phyloP scores from a whole-genome alignment of 2,113 vertebrate genomes.

The Etheostoma spectabile region DNA sequence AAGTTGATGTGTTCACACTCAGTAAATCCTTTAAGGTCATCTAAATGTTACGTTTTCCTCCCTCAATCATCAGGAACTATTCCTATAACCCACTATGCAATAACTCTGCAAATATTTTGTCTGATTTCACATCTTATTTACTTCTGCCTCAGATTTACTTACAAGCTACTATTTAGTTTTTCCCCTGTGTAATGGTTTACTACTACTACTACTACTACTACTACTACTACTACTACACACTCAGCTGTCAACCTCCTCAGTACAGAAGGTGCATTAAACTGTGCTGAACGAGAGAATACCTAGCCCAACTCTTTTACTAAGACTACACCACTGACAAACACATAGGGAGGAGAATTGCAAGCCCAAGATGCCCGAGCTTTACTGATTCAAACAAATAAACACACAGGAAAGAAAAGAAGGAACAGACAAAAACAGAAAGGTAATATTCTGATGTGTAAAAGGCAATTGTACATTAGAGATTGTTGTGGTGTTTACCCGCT shows the following conservation, averaged over 20 bases:
- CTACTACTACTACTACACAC: not conserved
- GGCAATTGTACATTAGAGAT: constrained; percentile 26
- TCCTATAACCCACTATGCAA: not conserved
- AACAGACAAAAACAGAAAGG: constrained; percentile 18
- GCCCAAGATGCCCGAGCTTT: not conserved
- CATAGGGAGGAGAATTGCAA: not conserved
- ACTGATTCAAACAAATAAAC: constrained; percentile 1
- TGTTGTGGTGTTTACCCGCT: not conserved
- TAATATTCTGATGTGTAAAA: constrained; percentile 12
- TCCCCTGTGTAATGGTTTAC: not conserved
- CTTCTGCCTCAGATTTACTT: not conserved
- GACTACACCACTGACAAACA: not conserved
- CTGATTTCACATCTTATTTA: not conserved
- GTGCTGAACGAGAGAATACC: not conserved
- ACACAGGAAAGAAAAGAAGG: not conserved
- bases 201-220: too few relatives aligned
- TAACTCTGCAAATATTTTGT: not conserved
- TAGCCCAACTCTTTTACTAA: not conserved
- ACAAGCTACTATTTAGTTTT: not conserved
- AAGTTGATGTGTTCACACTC: not conserved
- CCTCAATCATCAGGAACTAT: constrained; percentile 14
- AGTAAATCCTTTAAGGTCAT: not conserved
- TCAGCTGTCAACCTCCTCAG: not conserved
- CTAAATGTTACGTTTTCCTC: not conserved
- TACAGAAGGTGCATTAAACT: not conserved